Conservation (phyloP, 2,888 invertebrate genomes). For the Crossocerus cetratus region DNA sequence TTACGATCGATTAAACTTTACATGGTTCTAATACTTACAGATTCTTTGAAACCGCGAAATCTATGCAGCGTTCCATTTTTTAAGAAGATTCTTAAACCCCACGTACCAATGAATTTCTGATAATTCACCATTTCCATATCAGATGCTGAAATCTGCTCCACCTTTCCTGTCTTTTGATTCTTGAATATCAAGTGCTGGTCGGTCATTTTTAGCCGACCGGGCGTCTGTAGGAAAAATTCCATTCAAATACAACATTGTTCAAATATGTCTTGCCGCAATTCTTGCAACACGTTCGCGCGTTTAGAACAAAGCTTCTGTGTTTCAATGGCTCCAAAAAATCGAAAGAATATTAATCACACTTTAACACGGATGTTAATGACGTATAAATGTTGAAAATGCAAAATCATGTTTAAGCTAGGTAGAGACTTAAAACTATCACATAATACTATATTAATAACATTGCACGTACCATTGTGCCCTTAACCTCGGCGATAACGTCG, state of each 20-base stretch:
- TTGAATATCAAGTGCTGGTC: conserved; percentile 95
- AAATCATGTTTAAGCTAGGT: too few species aligned
- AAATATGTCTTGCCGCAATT: conserved; percentile 2
- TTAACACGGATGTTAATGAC: too few species aligned
- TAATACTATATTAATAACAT: not conserved
- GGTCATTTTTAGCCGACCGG: conserved; percentile 94
- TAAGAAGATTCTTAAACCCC: conserved; percentile 92
- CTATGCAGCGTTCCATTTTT: conserved; percentile 94
- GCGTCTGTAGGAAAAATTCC: conserved; percentile 82
- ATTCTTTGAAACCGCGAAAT: conserved; percentile 95
- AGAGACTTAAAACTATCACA: not conserved
- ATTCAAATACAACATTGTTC: conserved; percentile 7
- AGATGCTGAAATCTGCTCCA: conserved; percentile 89
- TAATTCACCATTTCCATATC: conserved; percentile 96
- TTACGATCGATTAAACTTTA: not conserved
- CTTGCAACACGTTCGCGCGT: too few species aligned
- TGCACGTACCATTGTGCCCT: conserved; percentile 90
- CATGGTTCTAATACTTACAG: conserved; percentile 78
- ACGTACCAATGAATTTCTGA: conserved; percentile 93
- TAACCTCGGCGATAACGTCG: conserved; percentile 90
- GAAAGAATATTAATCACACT: too few species aligned
- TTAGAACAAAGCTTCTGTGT: too few species aligned
- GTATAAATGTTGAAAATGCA: too few species aligned
- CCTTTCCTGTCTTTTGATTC: conserved; percentile 97
- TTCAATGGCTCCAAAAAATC: too few species aligned